Evolutionary conservation across 2,113 vertebrate species (phyloP), one percentile per base, ranked within the genome.

Genomic region (Tachysurus vachellii): DNA sequence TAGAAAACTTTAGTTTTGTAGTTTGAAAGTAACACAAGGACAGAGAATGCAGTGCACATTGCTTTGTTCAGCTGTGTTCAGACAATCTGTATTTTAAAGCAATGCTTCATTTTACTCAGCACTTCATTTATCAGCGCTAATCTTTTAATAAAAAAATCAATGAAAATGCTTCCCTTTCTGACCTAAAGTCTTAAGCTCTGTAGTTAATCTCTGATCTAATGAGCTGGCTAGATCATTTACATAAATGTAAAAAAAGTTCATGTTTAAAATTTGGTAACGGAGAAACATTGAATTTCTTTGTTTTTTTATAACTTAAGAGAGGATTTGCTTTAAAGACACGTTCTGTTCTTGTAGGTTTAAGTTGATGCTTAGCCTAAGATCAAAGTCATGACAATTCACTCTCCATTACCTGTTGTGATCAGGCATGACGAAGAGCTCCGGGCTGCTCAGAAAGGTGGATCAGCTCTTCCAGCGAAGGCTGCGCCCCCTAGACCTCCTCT

Each of bases 401-500:
- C n/a, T 86, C 23, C 80, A 26, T 76, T 81, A 66, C 53, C 79
- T 77, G 14, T 83, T 82, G 7, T 75, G 42, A 64, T 84, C 90
- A 96, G 97, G 62, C 95, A 97, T 0, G 96, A 97, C 1, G 94
- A 97, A 80, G 95, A 94, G 83, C 91, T 97, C 21, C 89, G 4
- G 26, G 87, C 80, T 0, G 94, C 94, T 59, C 96, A 94, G 80
- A 93, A 89, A 42, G 96, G 92, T 31, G 91, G 88, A 21, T 61
- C 77, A 0, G 86, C 91, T 1, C 89, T 92, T 88, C 42, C 93
- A 0, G 59, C 88, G 80, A 97, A 92, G 90, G 89, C 68, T 0
- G 96, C 95, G 0, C 97, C 97, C 0, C 96, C 96, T 0, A 89
- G 95, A 13, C 97, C 96, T 3, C 96, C 96, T 0, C 96, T 97